Percentiles rank a stretch among this genome's conserved stretches.
Evolutionary conservation across 92 coral and sea anemone species (phyloP).

Genomic region (Plumapathes pennacea): DNA sequence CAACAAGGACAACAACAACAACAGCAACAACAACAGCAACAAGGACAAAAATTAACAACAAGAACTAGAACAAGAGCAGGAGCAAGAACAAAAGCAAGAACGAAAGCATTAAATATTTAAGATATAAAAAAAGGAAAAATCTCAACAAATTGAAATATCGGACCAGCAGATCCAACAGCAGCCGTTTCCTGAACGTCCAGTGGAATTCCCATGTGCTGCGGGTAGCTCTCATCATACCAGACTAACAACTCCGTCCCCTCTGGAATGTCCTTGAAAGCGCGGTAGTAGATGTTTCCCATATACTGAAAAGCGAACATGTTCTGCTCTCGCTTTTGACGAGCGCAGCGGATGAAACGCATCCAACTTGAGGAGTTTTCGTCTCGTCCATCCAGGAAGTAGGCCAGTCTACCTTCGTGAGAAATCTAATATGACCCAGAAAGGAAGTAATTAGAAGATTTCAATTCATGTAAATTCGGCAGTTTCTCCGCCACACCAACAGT

Average conservation of each 20-base stretch:
- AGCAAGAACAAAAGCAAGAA: too few relatives aligned
- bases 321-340: constrained; percentile 62
- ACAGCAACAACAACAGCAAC: too few relatives aligned
- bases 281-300: constrained; percentile 65
- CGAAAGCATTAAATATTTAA: too few relatives aligned
- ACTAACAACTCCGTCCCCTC: constrained; percentile 76
- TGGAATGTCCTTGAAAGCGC: constrained; percentile 45
- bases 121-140: too few relatives aligned
- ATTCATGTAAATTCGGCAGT: too few relatives aligned
- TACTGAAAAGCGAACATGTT: constrained; percentile 76
- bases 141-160: too few relatives aligned
- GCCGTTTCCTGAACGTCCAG: constrained; percentile 30
- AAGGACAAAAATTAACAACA: too few relatives aligned
- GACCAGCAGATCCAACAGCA: constrained; percentile 12
- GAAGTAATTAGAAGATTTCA: background rate
- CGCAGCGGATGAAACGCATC: constrained; percentile 89
- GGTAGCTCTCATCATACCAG: constrained; percentile 78
- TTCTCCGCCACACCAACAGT: too few relatives aligned
- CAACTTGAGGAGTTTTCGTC: constrained; percentile 65
- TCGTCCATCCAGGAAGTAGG: constrained; percentile 66
- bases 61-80: too few relatives aligned
- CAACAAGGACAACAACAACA: too few relatives aligned
- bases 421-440: constrained; percentile 30
- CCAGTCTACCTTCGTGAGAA: constrained; percentile 40
- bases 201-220: constrained; percentile 70